Conservation (phyloP, 2,888 invertebrate genomes). For the Tridacna crocea region DNA sequence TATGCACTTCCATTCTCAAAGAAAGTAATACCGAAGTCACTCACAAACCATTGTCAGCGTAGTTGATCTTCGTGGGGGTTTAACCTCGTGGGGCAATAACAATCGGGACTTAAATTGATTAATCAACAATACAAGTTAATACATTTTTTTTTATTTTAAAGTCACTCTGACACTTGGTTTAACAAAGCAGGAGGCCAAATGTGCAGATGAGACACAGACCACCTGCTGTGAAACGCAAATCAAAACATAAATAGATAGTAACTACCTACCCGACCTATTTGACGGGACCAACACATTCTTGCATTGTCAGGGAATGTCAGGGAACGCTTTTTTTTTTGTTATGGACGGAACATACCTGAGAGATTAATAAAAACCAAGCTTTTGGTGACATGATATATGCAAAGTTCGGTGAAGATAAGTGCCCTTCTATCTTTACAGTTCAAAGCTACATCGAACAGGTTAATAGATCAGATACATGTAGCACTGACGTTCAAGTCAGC, state of each 20-base stretch:
- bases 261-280: conserved; percentile 9
- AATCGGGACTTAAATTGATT: neutral
- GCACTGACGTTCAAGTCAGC: no score
- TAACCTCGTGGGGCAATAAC: neutral
- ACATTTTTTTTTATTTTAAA: conserved; percentile 5
- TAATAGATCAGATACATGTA: no score
- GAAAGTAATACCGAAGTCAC: no score
- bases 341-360: neutral
- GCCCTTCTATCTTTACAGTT: no score
- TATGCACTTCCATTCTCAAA: no score
- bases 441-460: no score
- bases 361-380: no score
- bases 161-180: neutral
- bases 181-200: conserved; percentile 29
- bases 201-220: conserved; percentile 20
- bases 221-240: conserved; percentile 21
- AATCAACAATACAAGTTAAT: conserved; percentile 16
- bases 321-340: neutral
- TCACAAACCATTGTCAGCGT: no score
- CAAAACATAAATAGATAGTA: conserved; percentile 10
- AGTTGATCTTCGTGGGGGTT: neutral
- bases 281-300: conserved; percentile 4
- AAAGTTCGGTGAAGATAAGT: no score
- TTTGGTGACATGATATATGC: no score
- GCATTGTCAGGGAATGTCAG: neutral